These are phyloP conservation scores for Phenganax marumi DNA, from an alignment of 92 coral and sea anemone genomes.

Conservation along the genomic window DNA sequence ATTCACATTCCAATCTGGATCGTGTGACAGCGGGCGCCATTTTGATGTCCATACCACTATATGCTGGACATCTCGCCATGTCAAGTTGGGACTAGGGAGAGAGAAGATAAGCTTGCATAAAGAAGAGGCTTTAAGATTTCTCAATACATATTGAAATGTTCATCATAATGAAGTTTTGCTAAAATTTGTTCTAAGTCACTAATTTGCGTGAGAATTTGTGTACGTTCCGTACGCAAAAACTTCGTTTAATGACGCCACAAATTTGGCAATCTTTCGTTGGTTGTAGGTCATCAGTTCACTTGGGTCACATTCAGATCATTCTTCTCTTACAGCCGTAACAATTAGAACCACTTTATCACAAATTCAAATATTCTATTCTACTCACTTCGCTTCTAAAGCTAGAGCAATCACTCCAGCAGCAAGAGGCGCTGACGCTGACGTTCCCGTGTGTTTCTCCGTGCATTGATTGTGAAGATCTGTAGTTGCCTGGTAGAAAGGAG, in stretches of 20 bases:
- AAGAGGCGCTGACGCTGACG: constrained; percentile 99
- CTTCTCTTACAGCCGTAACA: no score
- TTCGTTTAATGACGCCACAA: no score
- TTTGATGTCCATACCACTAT: constrained; percentile 95
- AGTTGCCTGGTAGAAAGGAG: constrained; percentile 63
- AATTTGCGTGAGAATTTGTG: no score
- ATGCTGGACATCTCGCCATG: constrained; percentile 96
- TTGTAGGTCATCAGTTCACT: no score
- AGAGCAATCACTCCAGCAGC: constrained; percentile 97
- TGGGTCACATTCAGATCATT: no score
- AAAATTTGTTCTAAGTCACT: no score
- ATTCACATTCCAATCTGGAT: constrained; percentile 85
- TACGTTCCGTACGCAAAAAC: no score
- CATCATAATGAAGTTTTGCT: no score
- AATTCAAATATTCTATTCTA: neutral
- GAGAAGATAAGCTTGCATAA: neutral
- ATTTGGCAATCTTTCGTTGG: no score
- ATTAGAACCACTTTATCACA: no score
- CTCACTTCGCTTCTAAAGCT: constrained; percentile 95
- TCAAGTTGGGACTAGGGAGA: constrained; percentile 74
- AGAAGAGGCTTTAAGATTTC: neutral
- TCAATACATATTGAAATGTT: neutral
- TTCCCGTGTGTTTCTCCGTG: constrained; percentile 95
- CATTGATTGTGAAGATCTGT: constrained; percentile 88
- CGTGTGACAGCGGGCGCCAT: constrained; percentile 87